Conservation (phyloP, 2,113 vertebrate species). For the Hoplias malabaricus region DNA sequence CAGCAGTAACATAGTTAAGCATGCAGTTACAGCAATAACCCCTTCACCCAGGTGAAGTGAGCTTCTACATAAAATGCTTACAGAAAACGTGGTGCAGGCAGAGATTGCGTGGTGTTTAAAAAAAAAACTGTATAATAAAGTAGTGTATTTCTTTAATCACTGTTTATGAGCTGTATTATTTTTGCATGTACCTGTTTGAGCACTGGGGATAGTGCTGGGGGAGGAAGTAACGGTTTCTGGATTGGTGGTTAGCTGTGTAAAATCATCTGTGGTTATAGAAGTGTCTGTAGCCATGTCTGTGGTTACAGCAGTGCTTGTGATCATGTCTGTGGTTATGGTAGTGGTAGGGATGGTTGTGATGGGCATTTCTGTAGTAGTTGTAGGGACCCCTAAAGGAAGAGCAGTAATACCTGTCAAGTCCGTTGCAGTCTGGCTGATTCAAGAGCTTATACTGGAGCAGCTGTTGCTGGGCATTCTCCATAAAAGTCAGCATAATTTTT, state of each 20-base stretch:
- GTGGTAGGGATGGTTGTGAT: slow-evolving; percentile 49
- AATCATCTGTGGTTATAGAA: neutral
- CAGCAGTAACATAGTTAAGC: neutral
- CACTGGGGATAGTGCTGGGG: slow-evolving; percentile 13
- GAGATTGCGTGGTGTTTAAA: neutral
- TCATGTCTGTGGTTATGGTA: slow-evolving; percentile 3
- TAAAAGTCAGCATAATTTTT: too few species aligned
- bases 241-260: slow-evolving; percentile 33
- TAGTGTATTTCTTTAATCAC: too few species aligned
- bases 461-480: too few species aligned
- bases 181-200: slow-evolving; percentile 49
- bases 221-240: neutral
- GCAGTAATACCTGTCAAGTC: slow-evolving; percentile 18
- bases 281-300: neutral
- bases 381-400: slow-evolving; percentile 67
- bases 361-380: slow-evolving; percentile 56
- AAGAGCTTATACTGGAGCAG: too few species aligned
- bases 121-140: neutral
- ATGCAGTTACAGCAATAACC: neutral
- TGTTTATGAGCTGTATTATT: neutral
- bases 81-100: neutral
- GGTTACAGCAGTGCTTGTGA: slow-evolving; percentile 13
- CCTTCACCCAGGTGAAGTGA: neutral
- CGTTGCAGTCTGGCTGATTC: slow-evolving; percentile 15
- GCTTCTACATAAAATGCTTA: neutral